These are phyloP conservation scores for Brachionus manjavacas DNA, from an alignment of 1,140 invertebrate species.

Conservation along the genomic window DNA sequence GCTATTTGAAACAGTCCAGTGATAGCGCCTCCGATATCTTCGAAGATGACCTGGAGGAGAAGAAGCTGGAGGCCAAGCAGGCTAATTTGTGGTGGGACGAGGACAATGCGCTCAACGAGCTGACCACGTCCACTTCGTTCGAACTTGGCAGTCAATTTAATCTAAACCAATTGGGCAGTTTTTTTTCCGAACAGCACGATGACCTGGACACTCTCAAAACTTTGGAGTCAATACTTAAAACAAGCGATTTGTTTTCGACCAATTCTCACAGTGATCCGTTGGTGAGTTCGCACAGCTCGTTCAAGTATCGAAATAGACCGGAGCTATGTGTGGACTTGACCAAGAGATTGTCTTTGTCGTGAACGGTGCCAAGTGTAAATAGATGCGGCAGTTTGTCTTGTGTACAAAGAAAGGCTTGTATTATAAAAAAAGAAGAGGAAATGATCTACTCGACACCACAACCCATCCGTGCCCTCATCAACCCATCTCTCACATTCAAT, in stretches of 20 bases:
- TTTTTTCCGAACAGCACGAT: background rate
- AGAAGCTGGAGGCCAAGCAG: background rate
- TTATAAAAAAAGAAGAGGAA: background rate
- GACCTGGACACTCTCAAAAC: background rate
- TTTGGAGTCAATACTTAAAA: background rate
- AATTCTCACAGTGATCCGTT: background rate
- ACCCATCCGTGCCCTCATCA: too few species aligned
- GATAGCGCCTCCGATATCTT: background rate
- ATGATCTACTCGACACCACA: too few species aligned
- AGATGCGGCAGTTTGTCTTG: background rate
- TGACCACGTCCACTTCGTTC: background rate
- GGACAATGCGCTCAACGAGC: constrained; percentile 33
- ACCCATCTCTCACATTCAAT: too few species aligned
- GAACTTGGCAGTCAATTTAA: background rate
- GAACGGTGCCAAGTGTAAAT: background rate
- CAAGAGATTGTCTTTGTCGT: constrained; percentile 1
- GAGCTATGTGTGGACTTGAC: background rate
- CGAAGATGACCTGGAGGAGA: background rate
- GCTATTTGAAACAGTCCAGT: background rate
- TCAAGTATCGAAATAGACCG: background rate
- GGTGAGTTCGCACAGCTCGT: background rate
- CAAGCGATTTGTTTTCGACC: constrained; percentile 2
- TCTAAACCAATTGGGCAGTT: background rate
- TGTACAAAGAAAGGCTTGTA: background rate
- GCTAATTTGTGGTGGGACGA: constrained; percentile 26